Evolutionary conservation across 2,797 vertebrate species (phyloP), one percentile per base, ranked within the genome.

Genomic region (Psittacula echo): DNA sequence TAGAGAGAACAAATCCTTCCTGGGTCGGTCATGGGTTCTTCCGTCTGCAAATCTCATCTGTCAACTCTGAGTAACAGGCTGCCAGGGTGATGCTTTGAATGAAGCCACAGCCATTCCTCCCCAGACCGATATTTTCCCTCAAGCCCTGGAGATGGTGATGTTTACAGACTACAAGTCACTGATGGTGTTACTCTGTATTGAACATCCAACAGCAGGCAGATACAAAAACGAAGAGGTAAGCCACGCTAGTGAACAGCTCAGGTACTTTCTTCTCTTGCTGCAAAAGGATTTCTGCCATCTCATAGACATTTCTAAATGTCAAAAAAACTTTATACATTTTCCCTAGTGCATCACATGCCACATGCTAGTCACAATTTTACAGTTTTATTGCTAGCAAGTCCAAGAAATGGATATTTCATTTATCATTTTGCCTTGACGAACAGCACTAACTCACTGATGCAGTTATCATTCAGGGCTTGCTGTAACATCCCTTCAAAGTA

Each of bases 81-180:
- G 66, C 41, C 53, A 27, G 47, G 14, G 60, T 3, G 54, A 15
- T 41, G 82, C 71, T 79, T 10, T 7, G 32, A 17, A 15, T 8
- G 22, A 18, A 78, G 81, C n/a, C 60, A 51, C 58, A 7, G 51
- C 54, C 70, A 14, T 64, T 18, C 61, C 70, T 45, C 17, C 61
- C 76, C 39, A 9, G 19, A 17, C 9, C 0, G 2, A 1, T 0
- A 3, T 56, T 83, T 77, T 2, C 48, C 70, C n/a, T 8, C 13
- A 9, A 37, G 3, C 13, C 21, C 44, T 56, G 70, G 76, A 27
- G 39, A 0, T 13, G 11, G 21, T 9, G 80, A 4, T 45, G 70
- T 11, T 60, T 32, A 34, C 73, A 88, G 54, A 5, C 14, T 32
- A 5, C 22, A 26, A 30, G 2, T 10, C 61, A 8, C 39, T 22